Base-by-base conservation (phyloP, 2,888 invertebrate species). In the Scotopteryx bipunctaria region DNA sequence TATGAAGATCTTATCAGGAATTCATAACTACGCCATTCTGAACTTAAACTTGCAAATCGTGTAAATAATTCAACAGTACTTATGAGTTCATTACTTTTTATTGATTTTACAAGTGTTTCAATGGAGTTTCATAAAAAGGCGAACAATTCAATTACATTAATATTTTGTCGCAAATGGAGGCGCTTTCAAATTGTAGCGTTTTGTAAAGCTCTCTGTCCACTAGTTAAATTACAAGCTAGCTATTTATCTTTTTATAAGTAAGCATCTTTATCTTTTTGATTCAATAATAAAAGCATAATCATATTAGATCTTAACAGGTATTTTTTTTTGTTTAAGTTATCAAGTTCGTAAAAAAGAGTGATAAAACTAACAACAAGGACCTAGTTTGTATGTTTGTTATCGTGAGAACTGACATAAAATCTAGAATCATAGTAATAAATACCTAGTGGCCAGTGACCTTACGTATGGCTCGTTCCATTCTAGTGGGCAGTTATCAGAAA, bases 1-100 rank as follows among this genome's bases (percentile, higher is more conserved):
- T 50, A 51, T 50, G 21, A 47, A 54, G 54, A 50, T 57, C 40
- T 46, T 57, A 47, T 57, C 44, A 23, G 31, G 40, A 27, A 31
- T 40, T 54, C 42, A 54, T 49, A 50, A 48, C 47, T 51, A 57
- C 48, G 43, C 23, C 42, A 45, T 56, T 44, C 23, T 17, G 16
- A 16, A 16, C 1, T 23, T 29, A 31, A 41, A 40, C 14, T 32
- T 32, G 9, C 31, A 37, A 43, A 17, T 37, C 9, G 16, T 13
- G 19, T 53, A 5, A 52, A 47, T 53, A 47, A 47, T 47, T 43
- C 53, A 44, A 38, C 33, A 33, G 37, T 42, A 36, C 25, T 42
- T 45, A 31, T n/a, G 14, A 17, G 9, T 38, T 40, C 33, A 43
- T 48, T 35, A 23, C 27, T 48, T 53, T 53, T 48, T 43, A 53